phyloP scores from a whole-genome alignment of 53 echinoderm and acorn worm species.

The Temnopleurus reevesii region DNA sequence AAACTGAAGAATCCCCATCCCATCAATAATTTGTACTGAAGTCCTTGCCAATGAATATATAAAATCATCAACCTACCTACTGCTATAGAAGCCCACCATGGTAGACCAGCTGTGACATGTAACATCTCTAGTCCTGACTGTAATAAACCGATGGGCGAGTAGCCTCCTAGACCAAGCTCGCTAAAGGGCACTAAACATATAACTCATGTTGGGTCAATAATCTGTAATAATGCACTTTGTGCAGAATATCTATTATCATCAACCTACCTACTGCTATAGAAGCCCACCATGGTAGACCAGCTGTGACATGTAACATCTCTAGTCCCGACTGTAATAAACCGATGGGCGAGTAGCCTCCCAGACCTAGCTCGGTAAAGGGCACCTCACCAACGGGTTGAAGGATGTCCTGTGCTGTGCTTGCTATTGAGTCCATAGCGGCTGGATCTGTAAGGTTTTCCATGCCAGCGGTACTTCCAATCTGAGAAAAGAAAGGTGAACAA shows the following conservation, averaged over 20 bases:
- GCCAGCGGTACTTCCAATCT: conserved; percentile 32
- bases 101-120: conserved; percentile 78
- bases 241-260: background rate
- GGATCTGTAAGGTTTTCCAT: conserved; percentile 22
- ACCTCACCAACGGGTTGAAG: conserved; percentile 90
- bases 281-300: conserved; percentile 97
- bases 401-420: conserved; percentile 82
- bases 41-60: too few relatives aligned
- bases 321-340: conserved; percentile 79
- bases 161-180: conserved; percentile 84
- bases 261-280: conserved; percentile 78
- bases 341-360: conserved; percentile 81
- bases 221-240: background rate
- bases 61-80: conserved; percentile 74
- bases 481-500: background rate
- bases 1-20: too few relatives aligned
- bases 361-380: conserved; percentile 88
- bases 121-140: conserved; percentile 77
- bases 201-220: conserved; percentile 29
- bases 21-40: too few relatives aligned
- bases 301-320: conserved; percentile 83
- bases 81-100: conserved; percentile 87
- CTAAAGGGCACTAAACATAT: conserved; percentile 81
- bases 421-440: conserved; percentile 30
- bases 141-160: conserved; percentile 74